Evolutionary conservation across 2,888 invertebrate genomes (phyloP), one percentile per base, ranked within the genome.

Genomic region (Acanthosepion lycidas): DNA sequence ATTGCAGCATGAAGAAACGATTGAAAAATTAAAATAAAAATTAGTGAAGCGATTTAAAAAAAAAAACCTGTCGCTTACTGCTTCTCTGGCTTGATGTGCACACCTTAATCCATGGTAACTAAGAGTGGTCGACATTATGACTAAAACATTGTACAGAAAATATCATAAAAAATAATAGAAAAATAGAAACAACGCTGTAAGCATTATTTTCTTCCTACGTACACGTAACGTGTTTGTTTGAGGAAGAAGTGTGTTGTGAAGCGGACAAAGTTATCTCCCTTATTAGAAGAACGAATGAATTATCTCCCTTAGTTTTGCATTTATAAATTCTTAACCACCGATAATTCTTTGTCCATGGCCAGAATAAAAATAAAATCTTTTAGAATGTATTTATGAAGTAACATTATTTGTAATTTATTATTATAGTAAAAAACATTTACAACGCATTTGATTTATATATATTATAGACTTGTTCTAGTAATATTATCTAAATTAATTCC

Each of bases 1-100:
- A 20, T 5, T 23, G 6, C 20, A 20, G 20, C 23, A 9, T 55
- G 0, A 20, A 23, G 20, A 6, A 20, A 59, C 59, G 59, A 23
- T 23, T 20, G 23, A 59, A 23, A 6, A 59, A 59, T 6, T 15
- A 55, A 59, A 59, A 23, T 6, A 6, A 59, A 6, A 59, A 20
- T 6, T 4, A 23, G 23, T 20, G 23, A 20, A 59, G 20, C 20
- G 49, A 42, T 33, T 55, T 64, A 33, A 53, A 51, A 94, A 91
- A 33, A 53, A 51, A 94, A 91, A 9, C 9, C 33, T n/a, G 42
- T 93, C 28, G 95, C 96, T 96, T 96, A 97, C 97, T 94, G 97
- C 97, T 96, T 97, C 97, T 96, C 97, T 95, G 49, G 97, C 97
- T 95, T 97, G 97, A 95, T 97, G 97, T 53, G 97, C 97, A 94